These are phyloP conservation scores for Seriola rivoliana DNA, from an alignment of 2,113 vertebrate genomes.

Conservation along the genomic window DNA sequence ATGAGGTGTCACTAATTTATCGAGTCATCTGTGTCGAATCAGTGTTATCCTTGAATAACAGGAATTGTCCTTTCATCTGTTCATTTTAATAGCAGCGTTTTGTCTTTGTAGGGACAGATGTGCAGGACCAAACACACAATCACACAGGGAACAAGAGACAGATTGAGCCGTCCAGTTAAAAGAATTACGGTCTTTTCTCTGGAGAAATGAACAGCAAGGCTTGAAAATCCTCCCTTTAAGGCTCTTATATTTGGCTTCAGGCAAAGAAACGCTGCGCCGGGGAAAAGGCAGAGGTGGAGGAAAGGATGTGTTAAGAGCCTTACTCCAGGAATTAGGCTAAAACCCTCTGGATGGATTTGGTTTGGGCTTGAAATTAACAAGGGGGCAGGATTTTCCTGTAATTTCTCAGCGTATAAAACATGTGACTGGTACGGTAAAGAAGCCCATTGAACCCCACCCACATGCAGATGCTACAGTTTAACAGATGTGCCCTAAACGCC, in stretches of 20 bases:
- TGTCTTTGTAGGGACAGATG: no score
- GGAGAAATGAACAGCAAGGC: slow-evolving; percentile 1
- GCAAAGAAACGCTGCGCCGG: no score
- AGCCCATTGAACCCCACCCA: no score
- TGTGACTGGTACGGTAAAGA: no score
- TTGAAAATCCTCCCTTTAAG: not conserved
- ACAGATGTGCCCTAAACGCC: no score
- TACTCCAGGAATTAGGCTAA: not conserved
- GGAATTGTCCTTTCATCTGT: not conserved
- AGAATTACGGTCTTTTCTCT: not conserved
- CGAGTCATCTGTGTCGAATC: not conserved
- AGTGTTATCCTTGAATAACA: not conserved
- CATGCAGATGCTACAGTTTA: no score
- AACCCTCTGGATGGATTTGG: not conserved
- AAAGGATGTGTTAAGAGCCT: not conserved
- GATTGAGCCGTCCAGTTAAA: not conserved
- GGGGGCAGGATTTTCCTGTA: not conserved
- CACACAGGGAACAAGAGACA: not conserved
- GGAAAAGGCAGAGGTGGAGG: not conserved
- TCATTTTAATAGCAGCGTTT: no score
- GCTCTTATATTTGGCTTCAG: not conserved
- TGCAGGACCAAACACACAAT: no score
- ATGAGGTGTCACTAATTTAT: not conserved
- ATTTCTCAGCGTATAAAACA: not conserved
- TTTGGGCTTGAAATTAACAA: not conserved